phyloP scores from a whole-genome alignment of 2,888 invertebrate species.

The Theodoxus fluviatilis region DNA sequence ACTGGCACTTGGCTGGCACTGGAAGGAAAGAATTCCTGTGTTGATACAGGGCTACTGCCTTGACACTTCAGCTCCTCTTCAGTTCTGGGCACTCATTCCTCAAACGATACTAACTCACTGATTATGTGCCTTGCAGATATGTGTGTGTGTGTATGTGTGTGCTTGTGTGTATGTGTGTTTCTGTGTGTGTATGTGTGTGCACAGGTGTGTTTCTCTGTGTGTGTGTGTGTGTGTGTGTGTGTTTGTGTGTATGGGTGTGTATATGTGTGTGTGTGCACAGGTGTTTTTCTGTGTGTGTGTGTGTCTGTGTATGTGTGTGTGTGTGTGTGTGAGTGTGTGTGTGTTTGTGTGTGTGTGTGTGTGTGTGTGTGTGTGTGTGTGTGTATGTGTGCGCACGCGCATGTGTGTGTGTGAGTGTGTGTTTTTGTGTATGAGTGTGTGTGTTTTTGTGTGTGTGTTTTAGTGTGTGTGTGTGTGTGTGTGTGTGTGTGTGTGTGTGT shows the following conservation, averaged over 20 bases:
- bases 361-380: slow-evolving; percentile 14
- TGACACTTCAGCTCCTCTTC: no score
- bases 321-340: neutral
- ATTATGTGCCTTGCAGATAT: no score
- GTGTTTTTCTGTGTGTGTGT: slow-evolving; percentile 18
- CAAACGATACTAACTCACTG: no score
- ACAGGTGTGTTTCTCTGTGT: neutral
- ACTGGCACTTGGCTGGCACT: slow-evolving; percentile 14
- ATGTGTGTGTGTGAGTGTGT: neutral
- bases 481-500: slow-evolving; percentile 18
- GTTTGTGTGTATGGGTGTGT: neutral
- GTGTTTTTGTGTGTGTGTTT: neutral
- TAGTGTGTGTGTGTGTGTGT: neutral
- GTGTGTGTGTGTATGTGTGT: slow-evolving; percentile 6
- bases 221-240: neutral
- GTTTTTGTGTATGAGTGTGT: neutral
- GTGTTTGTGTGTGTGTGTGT: neutral
- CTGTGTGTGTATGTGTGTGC: neutral
- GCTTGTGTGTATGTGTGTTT: neutral
- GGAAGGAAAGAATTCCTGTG: neutral
- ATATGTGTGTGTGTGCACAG: slow-evolving; percentile 15
- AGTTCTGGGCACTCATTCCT: no score
- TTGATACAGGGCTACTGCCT: no score
- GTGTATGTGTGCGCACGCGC: slow-evolving; percentile 20
- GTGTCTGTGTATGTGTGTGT: slow-evolving; percentile 12